Base-by-base conservation (phyloP, 2,888 invertebrate genomes). In the Nemotelus pantherinus region DNA sequence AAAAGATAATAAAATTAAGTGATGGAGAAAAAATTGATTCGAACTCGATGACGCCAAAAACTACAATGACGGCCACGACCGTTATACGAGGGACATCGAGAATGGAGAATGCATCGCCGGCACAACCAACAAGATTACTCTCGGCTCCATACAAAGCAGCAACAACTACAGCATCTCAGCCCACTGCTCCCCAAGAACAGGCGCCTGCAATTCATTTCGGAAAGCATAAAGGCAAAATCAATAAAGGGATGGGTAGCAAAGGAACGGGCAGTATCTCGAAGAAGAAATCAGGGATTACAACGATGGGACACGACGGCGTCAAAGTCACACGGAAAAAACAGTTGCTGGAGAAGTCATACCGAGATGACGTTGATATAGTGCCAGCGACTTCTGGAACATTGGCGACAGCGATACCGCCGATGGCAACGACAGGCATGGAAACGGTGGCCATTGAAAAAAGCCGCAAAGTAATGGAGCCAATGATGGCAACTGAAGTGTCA, bases 311-410 rank as follows among this genome's bases (percentile, higher is more conserved):
- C 80, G 87, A 87, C 81, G 86, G 87, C n/a, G 81, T 83, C 9
- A 87, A 87, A 81, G 79, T 82, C 58, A 86, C 85, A 55, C 84
- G 82, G 74, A 87, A 86, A 80, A 87, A 87, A 77, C 86, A 87
- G 81, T 81, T 86, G 77, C 80, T 83, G 50, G 84, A 85, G 78
- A 85, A 85, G 74, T 84, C 85, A 78, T 85, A 82, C 79, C 79
- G 82, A 39, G 78, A 80, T 65, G 77, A 80, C 45, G 64, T 58
- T 4, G 63, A 63, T 44, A 68, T 53, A 9, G 48, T 55, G 4
- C 41, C 9, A 43, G 53, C 53, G 3, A 64, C 63, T n/a, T 3
- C 76, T n/a, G 50, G 72, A 25, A 25, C 25, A 25, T 25, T 25
- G 25, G 3, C 72, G 67, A 65, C 45, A 3, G 39, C 9, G 75